Evolutionary conservation across 1,140 invertebrate genomes (phyloP).

Genomic region (Dinoponera quadriceps): DNA sequence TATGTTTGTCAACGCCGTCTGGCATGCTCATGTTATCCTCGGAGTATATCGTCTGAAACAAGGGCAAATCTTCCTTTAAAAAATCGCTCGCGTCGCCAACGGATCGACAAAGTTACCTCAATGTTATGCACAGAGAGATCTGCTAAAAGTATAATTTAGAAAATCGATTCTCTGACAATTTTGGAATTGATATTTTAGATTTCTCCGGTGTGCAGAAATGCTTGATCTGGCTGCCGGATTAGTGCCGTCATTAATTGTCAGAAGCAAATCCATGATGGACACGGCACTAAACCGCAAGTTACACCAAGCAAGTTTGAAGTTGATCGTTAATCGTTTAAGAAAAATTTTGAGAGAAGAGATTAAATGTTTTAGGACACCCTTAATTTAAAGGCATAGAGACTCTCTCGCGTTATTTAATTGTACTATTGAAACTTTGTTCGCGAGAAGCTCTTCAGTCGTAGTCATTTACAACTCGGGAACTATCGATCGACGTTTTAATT

Average conservation of each 20-base stretch:
- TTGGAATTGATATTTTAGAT: too few species aligned
- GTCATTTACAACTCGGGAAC: not conserved
- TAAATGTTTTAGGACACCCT: not conserved
- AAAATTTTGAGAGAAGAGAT: not conserved
- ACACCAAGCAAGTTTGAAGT: too few species aligned
- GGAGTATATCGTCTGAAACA: conserved; percentile 89
- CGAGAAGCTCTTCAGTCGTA: not conserved
- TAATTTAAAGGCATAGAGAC: conserved; percentile 3
- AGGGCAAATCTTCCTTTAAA: conserved; percentile 38
- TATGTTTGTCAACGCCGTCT: conserved; percentile 88
- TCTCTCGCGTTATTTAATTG: not conserved
- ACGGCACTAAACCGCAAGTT: too few species aligned
- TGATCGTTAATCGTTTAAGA: not conserved
- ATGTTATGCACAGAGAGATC: not conserved
- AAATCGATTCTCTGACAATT: not conserved
- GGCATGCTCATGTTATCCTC: conserved; percentile 91
- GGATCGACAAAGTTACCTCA: not conserved
- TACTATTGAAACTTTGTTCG: not conserved
- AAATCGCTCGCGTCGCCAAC: not conserved
- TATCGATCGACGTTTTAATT: not conserved
- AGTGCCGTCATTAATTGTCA: too few species aligned
- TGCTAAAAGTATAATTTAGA: not conserved
- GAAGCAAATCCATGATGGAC: too few species aligned
- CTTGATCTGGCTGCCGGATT: too few species aligned
- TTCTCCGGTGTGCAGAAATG: too few species aligned